Evolutionary conservation across 2,113 vertebrate genomes (phyloP).

Genomic region (Nothoprocta pentlandii): DNA sequence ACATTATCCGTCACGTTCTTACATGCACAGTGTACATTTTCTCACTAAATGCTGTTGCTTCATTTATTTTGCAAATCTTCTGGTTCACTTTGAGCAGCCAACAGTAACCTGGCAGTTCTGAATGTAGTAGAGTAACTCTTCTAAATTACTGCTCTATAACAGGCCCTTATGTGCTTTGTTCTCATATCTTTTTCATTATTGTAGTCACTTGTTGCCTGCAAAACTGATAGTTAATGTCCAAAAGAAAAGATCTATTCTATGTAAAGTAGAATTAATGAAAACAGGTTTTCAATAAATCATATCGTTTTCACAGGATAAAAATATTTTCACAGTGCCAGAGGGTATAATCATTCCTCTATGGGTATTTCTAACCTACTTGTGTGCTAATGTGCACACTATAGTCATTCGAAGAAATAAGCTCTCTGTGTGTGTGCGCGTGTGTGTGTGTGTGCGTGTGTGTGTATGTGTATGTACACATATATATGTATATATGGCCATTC

Average conservation of each 20-base stretch:
- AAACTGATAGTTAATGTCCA: not conserved
- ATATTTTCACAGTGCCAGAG: not conserved
- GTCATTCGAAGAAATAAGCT: not conserved
- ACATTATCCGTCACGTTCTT: not conserved
- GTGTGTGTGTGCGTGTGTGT: too few relatives aligned
- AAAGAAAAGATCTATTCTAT: not conserved
- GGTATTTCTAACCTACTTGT: not conserved
- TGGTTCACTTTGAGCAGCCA: not conserved
- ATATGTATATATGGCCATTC: not conserved
- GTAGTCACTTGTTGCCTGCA: not conserved
- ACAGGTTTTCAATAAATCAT: not conserved
- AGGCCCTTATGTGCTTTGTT: fast-evolving
- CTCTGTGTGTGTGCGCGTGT: too few relatives aligned
- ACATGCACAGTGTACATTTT: not conserved
- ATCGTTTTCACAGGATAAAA: not conserved
- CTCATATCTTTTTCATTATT: not conserved
- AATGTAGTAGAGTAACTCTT: not conserved
- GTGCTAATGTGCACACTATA: not conserved
- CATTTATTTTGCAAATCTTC: not conserved
- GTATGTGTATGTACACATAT: too few relatives aligned
- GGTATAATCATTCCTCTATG: not conserved
- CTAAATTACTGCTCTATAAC: not conserved
- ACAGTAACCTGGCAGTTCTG: not conserved
- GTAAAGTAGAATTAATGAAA: not conserved
- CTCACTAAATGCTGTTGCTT: not conserved